Evolutionary conservation across 2,113 vertebrate species (phyloP), one percentile per base, ranked within the genome.

Genomic region (Xiphophorus maculatus): DNA sequence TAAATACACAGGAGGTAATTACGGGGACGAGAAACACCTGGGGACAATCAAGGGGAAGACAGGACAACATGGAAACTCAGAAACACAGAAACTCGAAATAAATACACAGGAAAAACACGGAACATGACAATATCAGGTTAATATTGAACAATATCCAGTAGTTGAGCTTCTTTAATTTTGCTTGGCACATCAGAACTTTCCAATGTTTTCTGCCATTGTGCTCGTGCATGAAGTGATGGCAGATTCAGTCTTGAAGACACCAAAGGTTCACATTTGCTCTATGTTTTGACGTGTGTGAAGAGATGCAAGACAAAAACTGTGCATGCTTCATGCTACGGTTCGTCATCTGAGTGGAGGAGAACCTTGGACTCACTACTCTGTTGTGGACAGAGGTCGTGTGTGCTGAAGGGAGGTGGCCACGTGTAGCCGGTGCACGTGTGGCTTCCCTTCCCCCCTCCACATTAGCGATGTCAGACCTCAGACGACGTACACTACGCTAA

Each of bases 361-460:
- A 65, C 76, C 89, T 83, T 83, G 83, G 77, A 81, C 69, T 66
- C 58, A 22, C 27, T 51, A n/a, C 65, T 33, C 73, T 63, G 25
- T 71, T 66, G 64, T 66, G 61, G 76, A 76, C 73, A 83, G 63
- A 51, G 8, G 51, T 58, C 9, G 22, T n/a, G 25, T 58, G 51
- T 76, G 75, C 62, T 89, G 76, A 82, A 64, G 35, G 73, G 14
- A 14, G 17, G 76, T 28, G 73, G 71, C 74, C 83, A 85, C 61
- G 37, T 84, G 74, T 81, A 73, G 79, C 51, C 48, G 63, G 72
- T 79, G 84, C 84, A 89, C 17, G 71, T 89, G 85, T 71, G 61
- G 17, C 25, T 60, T 71, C 88, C 89, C 65, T 60, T 71, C 84
- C 73, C 84, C 81, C 82, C 75, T 63, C 27, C 35, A 40, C 40